Evolutionary conservation across 2,797 vertebrate genomes (phyloP).

Genomic region (Sciurus vulgaris): DNA sequence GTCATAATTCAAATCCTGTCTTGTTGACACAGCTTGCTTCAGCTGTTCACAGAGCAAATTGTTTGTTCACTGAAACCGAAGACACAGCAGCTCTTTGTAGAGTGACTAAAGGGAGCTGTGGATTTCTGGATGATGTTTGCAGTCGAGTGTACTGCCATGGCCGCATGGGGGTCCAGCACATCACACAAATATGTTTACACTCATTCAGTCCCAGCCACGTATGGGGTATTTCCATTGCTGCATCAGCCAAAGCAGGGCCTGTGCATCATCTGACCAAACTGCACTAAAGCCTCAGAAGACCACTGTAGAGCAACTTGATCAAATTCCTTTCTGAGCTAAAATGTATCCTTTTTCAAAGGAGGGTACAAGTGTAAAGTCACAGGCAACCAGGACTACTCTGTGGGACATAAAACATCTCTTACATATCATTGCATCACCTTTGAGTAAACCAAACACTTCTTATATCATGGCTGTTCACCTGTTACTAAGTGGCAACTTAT

Average conservation of each 20-base stretch:
- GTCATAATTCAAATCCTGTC: constrained; percentile 87
- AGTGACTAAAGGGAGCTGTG: constrained; percentile 80
- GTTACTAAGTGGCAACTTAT: background rate
- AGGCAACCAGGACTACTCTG: background rate
- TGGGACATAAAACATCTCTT: background rate
- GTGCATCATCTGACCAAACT: background rate
- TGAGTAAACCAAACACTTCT: background rate
- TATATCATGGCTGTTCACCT: background rate
- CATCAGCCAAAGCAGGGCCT: constrained; percentile 6
- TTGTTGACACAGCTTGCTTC: constrained; percentile 89
- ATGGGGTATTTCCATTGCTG: constrained; percentile 41
- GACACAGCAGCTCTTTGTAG: constrained; percentile 86
- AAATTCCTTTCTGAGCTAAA: background rate
- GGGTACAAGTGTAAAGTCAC: background rate
- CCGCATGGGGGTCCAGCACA: constrained; percentile 53
- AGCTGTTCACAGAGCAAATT: constrained; percentile 87
- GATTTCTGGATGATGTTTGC: constrained; percentile 74
- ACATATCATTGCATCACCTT: background rate
- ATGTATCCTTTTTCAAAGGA: background rate
- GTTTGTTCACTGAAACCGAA: constrained; percentile 84
- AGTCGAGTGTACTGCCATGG: constrained; percentile 35
- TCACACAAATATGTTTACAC: constrained; percentile 60
- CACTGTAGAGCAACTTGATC: background rate
- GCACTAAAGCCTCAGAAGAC: background rate
- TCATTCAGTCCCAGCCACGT: background rate